Base-by-base conservation (phyloP, 92 coral and sea anemone genomes). In the Nematostella vectensis region DNA sequence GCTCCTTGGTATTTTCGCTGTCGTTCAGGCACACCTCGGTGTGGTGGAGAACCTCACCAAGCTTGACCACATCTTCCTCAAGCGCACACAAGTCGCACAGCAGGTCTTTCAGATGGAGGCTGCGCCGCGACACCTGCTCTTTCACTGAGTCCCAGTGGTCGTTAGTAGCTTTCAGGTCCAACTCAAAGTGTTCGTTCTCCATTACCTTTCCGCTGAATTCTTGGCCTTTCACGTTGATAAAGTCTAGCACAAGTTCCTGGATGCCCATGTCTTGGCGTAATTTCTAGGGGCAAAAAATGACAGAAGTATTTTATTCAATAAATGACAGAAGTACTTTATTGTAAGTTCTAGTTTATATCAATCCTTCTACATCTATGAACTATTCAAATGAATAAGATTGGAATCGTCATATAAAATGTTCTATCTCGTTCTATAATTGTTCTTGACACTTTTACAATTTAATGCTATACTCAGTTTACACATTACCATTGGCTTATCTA, bases 221-320 rank as follows among this genome's bases (percentile, higher is more conserved):
- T 44, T 85, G 95, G 29, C 95, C 88, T 58, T 80, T 80, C 24
- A 85, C 74, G 69, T 87, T 87, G n/a, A 87, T 57, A 39, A 87
- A 87, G 48, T 79, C 91, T n/a, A 83, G 70, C 39, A 73, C 81
- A n/a, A 83, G 83, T 55, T 87, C 96, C 51, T 87, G 96, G 29
- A 83, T 83, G 11, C 79, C 75, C 74, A 83, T 69, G 17, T 87
- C 87, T 63, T 83, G 87, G 23, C 71, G 50, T 20, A 87, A 63
- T 31, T 74, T 76, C 96, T 87, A 31, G 17, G 17, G 15, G 26
- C 20, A 33, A 55, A 61, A 21, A 12, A 26, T 3, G 21, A 36
- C 18, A 2, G n/a, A n/a, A 27, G 11, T 11, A 4, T 6, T 15
- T n/a, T n/a, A n/a, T n/a, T n/a, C n/a, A n/a, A n/a, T n/a, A n/a